phyloP scores from a whole-genome alignment of 2,113 vertebrate genomes.

The Charina bottae region DNA sequence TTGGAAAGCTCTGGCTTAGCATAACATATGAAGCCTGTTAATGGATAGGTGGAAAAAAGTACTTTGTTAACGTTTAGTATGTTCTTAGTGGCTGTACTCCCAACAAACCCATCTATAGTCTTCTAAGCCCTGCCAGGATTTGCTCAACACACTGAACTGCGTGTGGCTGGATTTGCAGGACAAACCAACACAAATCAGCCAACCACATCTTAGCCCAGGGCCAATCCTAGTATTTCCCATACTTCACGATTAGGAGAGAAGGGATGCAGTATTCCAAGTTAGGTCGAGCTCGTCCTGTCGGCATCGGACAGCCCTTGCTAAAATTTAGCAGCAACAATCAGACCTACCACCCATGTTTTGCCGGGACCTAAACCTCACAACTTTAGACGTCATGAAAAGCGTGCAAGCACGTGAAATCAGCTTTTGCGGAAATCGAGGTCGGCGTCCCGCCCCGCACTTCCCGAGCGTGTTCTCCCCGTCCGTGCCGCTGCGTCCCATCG shows the following conservation, averaged over 20 bases:
- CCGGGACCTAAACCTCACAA: background rate
- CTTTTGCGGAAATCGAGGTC: background rate
- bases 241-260: no score
- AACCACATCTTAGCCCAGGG: background rate
- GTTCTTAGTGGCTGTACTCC: background rate
- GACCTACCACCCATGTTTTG: background rate
- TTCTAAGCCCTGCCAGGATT: background rate
- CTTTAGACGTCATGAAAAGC: background rate
- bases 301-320: no score
- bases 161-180: background rate
- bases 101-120: background rate
- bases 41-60: background rate
- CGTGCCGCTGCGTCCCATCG: constrained; percentile 69
- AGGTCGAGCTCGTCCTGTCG: no score
- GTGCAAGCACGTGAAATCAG: background rate
- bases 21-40: background rate
- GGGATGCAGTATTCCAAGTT: no score
- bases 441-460: background rate
- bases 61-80: background rate
- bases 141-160: background rate
- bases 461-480: background rate
- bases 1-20: no score
- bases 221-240: no score
- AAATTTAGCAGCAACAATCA: background rate
- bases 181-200: background rate